Evolutionary conservation across 2,888 invertebrate species (phyloP).

Genomic region (Latrodectus hesperus): DNA sequence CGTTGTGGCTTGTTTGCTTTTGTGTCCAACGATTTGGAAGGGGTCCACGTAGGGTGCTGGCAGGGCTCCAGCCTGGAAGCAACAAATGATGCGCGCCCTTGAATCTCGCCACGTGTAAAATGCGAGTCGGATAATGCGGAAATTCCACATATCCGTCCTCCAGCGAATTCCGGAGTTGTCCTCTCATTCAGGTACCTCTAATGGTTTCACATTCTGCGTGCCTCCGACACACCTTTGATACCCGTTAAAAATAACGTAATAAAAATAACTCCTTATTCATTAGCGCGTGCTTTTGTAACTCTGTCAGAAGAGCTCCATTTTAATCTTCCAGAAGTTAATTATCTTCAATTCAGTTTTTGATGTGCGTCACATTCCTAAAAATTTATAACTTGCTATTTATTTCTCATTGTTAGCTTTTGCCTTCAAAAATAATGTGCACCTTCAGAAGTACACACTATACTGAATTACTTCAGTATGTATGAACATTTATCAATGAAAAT

Average conservation of each 20-base stretch:
- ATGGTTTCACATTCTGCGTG: neutral
- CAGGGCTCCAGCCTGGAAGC: slow-evolving; percentile 12
- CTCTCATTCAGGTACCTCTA: neutral
- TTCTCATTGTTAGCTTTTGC: too few relatives aligned
- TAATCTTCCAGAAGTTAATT: too few relatives aligned
- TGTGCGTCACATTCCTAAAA: too few relatives aligned
- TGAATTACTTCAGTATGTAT: too few relatives aligned
- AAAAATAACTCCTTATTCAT: neutral
- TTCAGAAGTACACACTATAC: too few relatives aligned
- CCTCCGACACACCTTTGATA: neutral
- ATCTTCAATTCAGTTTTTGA: too few relatives aligned
- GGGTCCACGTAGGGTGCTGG: slow-evolving; percentile 6
- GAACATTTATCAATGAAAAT: too few relatives aligned
- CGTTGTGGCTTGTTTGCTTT: slow-evolving; percentile 25
- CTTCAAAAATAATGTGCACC: too few relatives aligned
- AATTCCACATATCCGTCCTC: neutral
- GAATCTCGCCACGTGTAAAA: slow-evolving; percentile 10
- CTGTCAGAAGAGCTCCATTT: too few relatives aligned
- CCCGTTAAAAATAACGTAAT: neutral
- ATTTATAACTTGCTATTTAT: too few relatives aligned
- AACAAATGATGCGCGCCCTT: slow-evolving; percentile 21
- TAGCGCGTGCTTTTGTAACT: too few relatives aligned
- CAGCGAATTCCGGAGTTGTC: neutral
- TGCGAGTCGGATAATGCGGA: neutral
- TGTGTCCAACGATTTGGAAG: slow-evolving; percentile 28